Conservation (phyloP, 2,888 invertebrate species). For the Eucera pruinosa region DNA sequence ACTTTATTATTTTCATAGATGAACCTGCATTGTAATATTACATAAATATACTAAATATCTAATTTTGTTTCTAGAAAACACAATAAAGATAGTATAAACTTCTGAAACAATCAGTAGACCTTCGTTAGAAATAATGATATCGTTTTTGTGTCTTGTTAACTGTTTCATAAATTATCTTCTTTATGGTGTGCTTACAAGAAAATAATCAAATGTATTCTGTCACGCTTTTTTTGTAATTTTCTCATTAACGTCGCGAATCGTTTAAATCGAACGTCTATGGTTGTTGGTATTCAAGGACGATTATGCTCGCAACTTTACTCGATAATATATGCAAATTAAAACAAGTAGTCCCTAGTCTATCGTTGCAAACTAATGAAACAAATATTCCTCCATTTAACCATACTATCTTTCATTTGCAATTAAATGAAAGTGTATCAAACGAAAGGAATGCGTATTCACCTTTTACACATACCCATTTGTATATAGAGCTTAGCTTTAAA, state of each 20-base stretch:
- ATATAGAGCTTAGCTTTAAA: no score
- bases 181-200: background rate
- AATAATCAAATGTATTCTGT: background rate
- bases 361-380: background rate
- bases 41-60: no score
- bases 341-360: constrained; percentile 15
- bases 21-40: no score
- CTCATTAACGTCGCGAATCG: background rate
- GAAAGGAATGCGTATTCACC: background rate
- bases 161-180: background rate
- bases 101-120: no score
- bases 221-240: background rate
- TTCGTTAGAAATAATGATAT: no score
- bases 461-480: no score
- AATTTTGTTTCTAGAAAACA: no score
- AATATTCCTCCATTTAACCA: background rate
- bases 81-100: background rate
- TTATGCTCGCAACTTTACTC: background rate
- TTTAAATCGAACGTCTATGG: background rate
- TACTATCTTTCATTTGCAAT: background rate
- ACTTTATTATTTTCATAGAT: no score
- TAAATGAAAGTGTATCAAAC: background rate
- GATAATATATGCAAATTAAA: background rate
- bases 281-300: background rate
- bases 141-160: background rate